These are phyloP conservation scores for Calyptommatus sinebrachiatus DNA, from an alignment of 2,113 vertebrate genomes.

Conservation along the genomic window DNA sequence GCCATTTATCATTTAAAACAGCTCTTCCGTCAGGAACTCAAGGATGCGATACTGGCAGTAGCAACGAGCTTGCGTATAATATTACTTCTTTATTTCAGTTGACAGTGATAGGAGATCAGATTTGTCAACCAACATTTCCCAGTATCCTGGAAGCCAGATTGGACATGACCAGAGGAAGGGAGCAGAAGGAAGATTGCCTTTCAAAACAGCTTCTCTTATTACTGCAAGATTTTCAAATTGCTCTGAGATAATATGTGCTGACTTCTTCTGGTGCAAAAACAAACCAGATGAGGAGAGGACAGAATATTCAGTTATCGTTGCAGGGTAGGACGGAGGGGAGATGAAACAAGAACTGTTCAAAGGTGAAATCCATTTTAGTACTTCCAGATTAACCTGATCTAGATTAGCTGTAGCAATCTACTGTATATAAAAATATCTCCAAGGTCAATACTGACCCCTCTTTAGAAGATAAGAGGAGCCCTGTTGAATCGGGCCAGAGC, in stretches of 20 bases:
- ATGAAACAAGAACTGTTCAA: background rate
- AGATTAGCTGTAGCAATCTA: too few relatives aligned
- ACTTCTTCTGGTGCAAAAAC: background rate
- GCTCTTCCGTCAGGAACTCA: too few relatives aligned
- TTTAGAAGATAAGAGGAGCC: too few relatives aligned
- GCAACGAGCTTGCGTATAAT: background rate
- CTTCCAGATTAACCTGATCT: too few relatives aligned
- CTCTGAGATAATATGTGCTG: background rate
- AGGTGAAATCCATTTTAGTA: background rate
- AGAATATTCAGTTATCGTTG: too few relatives aligned
- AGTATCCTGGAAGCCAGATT: background rate
- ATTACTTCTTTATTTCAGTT: background rate
- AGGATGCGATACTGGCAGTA: background rate
- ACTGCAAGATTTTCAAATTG: background rate
- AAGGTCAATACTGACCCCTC: too few relatives aligned
- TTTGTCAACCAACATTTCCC: background rate
- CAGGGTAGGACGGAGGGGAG: background rate
- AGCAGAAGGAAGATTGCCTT: background rate
- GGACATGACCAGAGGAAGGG: background rate
- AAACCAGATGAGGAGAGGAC: background rate
- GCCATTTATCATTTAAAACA: too few relatives aligned
- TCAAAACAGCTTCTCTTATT: constrained; percentile 1
- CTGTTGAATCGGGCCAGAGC: too few relatives aligned
- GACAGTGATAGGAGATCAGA: background rate
- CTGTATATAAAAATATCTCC: too few relatives aligned